These are phyloP conservation scores for Cavia porcellus DNA, from an alignment of 2,113 vertebrate genomes.

Conservation along the genomic window DNA sequence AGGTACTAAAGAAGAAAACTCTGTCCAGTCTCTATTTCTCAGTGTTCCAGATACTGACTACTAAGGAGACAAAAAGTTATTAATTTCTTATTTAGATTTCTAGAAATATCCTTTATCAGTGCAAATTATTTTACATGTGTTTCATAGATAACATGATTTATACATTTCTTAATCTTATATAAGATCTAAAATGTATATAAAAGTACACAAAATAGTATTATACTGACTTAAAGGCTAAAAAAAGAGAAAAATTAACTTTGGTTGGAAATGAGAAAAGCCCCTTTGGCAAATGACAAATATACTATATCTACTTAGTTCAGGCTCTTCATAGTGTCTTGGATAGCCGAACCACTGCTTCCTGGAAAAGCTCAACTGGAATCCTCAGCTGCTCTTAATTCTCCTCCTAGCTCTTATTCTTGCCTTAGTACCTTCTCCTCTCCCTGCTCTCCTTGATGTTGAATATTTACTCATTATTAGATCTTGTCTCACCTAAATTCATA, in stretches of 20 bases:
- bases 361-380: not conserved
- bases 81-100: slow-evolving; percentile 21
- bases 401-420: not conserved
- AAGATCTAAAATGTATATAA: slow-evolving; percentile 15
- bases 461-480: not conserved
- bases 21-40: not conserved
- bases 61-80: slow-evolving; percentile 4
- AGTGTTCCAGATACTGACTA: not conserved
- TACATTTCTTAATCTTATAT: not conserved
- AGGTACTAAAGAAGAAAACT: slow-evolving; percentile 5
- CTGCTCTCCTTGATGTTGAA: not conserved
- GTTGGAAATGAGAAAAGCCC: not conserved
- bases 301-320: not conserved
- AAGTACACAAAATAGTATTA: not conserved
- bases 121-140: not conserved
- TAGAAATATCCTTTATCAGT: slow-evolving; percentile 25
- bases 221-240: slow-evolving; percentile 35
- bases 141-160: slow-evolving; percentile 18
- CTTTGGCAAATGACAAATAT: slow-evolving; percentile 25
- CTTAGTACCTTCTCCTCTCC: not conserved
- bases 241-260: not conserved
- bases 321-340: not conserved
- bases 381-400: not conserved
- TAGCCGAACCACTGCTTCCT: not conserved
- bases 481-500: not conserved